Conservation (phyloP, 1,140 invertebrate genomes). For the Trichoplusia ni region DNA sequence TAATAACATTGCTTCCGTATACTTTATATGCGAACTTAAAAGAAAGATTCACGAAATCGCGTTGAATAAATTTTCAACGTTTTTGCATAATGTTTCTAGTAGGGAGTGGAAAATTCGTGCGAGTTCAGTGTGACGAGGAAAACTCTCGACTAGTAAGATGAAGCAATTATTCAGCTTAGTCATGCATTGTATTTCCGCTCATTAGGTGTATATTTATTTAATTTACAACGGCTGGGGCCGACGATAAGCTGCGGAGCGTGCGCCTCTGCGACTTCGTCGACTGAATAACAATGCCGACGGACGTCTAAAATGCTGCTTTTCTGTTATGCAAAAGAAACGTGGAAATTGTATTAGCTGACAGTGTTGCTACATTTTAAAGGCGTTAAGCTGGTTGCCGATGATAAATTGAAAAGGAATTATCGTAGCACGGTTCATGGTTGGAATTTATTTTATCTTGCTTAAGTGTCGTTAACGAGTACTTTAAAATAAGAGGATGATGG, state of each 20-base stretch:
- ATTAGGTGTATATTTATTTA: conserved; percentile 81
- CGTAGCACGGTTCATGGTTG: not conserved
- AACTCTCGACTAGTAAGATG: conserved; percentile 55
- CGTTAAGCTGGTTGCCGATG: not conserved
- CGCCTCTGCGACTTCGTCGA: conserved; percentile 64
- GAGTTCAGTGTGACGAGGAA: conserved; percentile 16
- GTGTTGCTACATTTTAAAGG: conserved; percentile 10
- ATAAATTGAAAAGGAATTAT: conserved; percentile 3
- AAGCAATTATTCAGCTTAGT: conserved; percentile 72
- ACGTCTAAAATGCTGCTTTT: conserved; percentile 64
- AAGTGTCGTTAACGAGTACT: too few species aligned
- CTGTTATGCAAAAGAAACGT: conserved; percentile 39
- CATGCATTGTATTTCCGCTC: conserved; percentile 78
- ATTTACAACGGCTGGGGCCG: conserved; percentile 76
- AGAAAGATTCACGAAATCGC: conserved; percentile 23
- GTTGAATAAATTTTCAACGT: conserved; percentile 40
- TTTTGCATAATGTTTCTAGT: not conserved
- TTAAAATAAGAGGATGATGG: too few species aligned
- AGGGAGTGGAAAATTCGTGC: not conserved
- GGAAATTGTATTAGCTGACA: conserved; percentile 14
- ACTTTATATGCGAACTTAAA: conserved; percentile 37
- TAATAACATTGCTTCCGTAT: conserved; percentile 46
- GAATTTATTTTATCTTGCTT: not conserved
- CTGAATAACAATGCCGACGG: conserved; percentile 77
- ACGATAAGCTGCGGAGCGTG: conserved; percentile 77